These are phyloP conservation scores for Pseudorhiza aurosa DNA, from an alignment of 30 jellyfish, hydroid and myxozoan genomes.

Conservation along the genomic window DNA sequence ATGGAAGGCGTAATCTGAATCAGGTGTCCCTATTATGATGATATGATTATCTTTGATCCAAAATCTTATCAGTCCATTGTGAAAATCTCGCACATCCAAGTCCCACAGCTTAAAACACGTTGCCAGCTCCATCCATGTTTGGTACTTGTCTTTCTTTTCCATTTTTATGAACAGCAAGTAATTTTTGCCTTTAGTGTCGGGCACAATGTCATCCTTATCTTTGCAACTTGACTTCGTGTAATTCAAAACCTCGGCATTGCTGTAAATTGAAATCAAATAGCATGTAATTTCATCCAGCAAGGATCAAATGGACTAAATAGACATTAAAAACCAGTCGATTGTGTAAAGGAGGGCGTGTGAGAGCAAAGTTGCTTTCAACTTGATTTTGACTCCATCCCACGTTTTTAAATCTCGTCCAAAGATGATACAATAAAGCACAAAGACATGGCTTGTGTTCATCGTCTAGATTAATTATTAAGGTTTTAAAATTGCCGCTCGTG, in stretches of 20 bases:
- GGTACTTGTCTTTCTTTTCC: constrained; percentile 1
- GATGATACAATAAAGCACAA: too few relatives aligned
- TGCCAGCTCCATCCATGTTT: constrained; percentile 69
- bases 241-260: constrained; percentile 82
- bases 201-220: constrained; percentile 70
- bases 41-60: constrained; percentile 80
- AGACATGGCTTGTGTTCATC: too few relatives aligned
- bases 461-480: too few relatives aligned
- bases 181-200: constrained; percentile 84
- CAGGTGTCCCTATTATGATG: constrained; percentile 76
- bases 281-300: neutral
- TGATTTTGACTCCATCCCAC: neutral
- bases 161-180: constrained; percentile 75
- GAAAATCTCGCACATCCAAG: constrained; percentile 85
- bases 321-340: neutral
- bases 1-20: constrained; percentile 69
- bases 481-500: too few relatives aligned
- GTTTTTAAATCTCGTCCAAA: too few relatives aligned
- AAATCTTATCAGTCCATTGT: constrained; percentile 77
- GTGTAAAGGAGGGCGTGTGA: too few relatives aligned
- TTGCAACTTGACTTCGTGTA: constrained; percentile 83
- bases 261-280: neutral
- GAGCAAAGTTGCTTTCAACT: too few relatives aligned
- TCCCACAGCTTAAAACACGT: constrained; percentile 88
- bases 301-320: neutral